Conservation (phyloP, 2,113 vertebrate species). For the Sula dactylatra region DNA sequence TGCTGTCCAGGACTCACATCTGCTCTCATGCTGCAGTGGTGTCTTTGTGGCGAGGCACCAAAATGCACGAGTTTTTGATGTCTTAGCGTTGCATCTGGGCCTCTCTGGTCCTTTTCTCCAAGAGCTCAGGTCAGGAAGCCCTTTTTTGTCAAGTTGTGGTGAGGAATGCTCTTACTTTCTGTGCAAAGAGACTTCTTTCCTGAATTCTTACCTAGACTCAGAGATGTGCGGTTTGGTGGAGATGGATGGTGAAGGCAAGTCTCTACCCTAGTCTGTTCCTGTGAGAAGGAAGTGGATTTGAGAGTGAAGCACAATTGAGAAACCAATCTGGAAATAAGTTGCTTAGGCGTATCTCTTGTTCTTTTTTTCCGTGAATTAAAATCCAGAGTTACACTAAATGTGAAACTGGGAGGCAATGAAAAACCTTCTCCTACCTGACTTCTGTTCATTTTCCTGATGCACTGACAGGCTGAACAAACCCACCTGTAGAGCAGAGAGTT, state of each 20-base stretch:
- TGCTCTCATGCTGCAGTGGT: not conserved
- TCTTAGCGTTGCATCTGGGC: not conserved
- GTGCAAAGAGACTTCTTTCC: not conserved
- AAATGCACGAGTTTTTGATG: not conserved
- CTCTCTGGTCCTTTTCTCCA: not conserved
- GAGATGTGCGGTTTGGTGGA: not conserved
- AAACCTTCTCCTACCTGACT: not conserved
- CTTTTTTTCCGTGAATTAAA: not conserved
- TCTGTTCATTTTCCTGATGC: not conserved
- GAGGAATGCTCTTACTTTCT: not conserved
- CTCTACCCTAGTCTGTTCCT: not conserved
- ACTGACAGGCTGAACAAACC: not conserved
- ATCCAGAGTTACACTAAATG: not conserved
- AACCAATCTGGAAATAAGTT: not conserved
- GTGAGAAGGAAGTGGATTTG: not conserved
- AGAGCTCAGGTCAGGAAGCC: not conserved
- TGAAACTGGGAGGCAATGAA: not conserved
- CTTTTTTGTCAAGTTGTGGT: not conserved
- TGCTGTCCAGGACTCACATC: fast-evolving
- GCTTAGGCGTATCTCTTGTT: not conserved
- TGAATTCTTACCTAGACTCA: not conserved
- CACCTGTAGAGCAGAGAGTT: not conserved
- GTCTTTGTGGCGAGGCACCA: not conserved
- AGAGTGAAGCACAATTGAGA: not conserved
- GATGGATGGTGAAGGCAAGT: not conserved